Evolutionary conservation across 2,888 invertebrate genomes (phyloP).

Genomic region (Ecliptopera silaceata): DNA sequence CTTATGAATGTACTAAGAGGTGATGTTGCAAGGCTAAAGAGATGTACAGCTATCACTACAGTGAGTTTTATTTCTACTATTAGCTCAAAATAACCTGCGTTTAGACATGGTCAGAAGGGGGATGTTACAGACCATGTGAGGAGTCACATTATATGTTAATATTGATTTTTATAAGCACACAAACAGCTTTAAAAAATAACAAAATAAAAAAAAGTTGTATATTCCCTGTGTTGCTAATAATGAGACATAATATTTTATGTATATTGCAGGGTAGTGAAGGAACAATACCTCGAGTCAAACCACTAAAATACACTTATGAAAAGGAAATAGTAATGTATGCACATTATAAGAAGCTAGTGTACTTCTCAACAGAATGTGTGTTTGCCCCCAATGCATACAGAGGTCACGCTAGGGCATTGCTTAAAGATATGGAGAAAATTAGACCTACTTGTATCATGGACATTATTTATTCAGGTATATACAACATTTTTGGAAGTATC

Average conservation of each 20-base stretch:
- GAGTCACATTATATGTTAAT: no score
- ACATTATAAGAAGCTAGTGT: constrained; percentile 96
- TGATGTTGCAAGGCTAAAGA: constrained; percentile 95
- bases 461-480: constrained; percentile 92
- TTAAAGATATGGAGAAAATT: constrained; percentile 98
- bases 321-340: constrained; percentile 99
- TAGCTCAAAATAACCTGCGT: no score
- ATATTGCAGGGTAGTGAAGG: constrained; percentile 91
- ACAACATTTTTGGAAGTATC: no score
- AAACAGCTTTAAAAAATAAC: no score
- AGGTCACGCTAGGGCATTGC: constrained; percentile 93
- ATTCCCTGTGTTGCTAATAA: not conserved
- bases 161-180: no score
- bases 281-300: constrained; percentile 95
- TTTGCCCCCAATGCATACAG: constrained; percentile 99
- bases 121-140: no score
- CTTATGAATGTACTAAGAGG: constrained; percentile 98
- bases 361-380: constrained; percentile 99
- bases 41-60: constrained; percentile 96
- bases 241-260: not conserved
- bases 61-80: constrained; percentile 74
- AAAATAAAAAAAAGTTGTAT: no score
- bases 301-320: constrained; percentile 98
- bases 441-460: constrained; percentile 96
- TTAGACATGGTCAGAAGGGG: no score